These are phyloP conservation scores for Perizoma affinitatum DNA, from an alignment of 2,888 invertebrate genomes.

Conservation along the genomic window DNA sequence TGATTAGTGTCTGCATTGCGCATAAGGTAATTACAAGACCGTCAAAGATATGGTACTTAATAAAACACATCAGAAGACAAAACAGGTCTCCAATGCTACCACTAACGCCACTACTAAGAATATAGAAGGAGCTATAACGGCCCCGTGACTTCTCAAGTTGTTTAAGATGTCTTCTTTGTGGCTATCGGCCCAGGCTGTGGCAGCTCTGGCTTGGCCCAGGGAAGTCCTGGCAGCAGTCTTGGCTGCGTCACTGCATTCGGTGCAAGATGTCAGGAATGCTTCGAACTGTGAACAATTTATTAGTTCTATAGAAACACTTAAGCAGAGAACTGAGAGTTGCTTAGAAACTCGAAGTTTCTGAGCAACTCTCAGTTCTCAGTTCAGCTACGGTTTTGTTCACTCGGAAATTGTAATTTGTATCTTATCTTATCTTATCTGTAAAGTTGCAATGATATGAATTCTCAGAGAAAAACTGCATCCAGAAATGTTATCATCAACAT, in stretches of 20 bases:
- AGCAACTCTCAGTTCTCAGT: too few relatives aligned
- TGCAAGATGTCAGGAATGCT: slow-evolving; percentile 57
- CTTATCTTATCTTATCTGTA: too few relatives aligned
- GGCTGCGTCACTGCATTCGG: slow-evolving; percentile 51
- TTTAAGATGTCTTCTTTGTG: slow-evolving; percentile 58
- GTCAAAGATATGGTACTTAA: not conserved
- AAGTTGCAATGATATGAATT: too few relatives aligned
- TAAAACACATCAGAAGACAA: not conserved
- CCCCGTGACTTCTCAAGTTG: slow-evolving; percentile 48
- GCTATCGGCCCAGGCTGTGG: slow-evolving; percentile 56
- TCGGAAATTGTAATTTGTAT: too few relatives aligned
- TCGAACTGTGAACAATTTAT: slow-evolving; percentile 56
- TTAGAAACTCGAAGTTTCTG: too few relatives aligned
- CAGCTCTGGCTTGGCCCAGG: slow-evolving; percentile 45
- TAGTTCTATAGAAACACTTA: too few relatives aligned
- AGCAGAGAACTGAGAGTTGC: too few relatives aligned
- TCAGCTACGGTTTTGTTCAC: too few relatives aligned
- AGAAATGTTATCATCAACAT: too few relatives aligned
- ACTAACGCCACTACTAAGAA: slow-evolving; percentile 32
- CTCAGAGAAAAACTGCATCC: too few relatives aligned
- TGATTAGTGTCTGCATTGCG: too few relatives aligned
- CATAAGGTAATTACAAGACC: too few relatives aligned
- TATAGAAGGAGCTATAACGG: slow-evolving; percentile 45
- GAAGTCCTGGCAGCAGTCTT: slow-evolving; percentile 46
- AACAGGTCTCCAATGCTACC: slow-evolving; percentile 14